Base-by-base conservation (phyloP, 2,888 invertebrate species). In the Galerucella nymphaeae region DNA sequence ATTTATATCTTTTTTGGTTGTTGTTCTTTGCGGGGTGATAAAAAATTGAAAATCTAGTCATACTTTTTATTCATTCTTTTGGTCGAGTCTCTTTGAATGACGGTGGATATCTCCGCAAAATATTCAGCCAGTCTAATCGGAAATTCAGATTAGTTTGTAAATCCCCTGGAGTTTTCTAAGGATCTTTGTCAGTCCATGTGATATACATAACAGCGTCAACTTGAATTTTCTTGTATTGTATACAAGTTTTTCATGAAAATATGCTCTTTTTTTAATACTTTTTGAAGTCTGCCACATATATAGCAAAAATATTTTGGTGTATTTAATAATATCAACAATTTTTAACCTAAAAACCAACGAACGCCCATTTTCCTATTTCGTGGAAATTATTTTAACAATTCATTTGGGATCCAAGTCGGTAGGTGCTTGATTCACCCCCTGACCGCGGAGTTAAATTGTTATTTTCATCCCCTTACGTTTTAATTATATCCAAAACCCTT, bases 361-460 rank as follows among this genome's bases (percentile, higher is more conserved):
- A 30, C 16, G 23, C n/a, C 41, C 18, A 42, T 55, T 55, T 30
- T 42, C n/a, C 16, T 41, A 16, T 45, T 42, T 11, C 16, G 23
- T 20, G 42, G 11, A 45, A 66, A 45, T 66, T 66, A 16, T 66
- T 66, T 66, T 20, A 42, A 45, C 38, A 16, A 61, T 62, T 61
- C 42, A 66, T 45, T 58, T 58, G 58, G n/a, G 11, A 59, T 57
- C 57, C 58, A 66, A 63, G 45, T 41, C 55, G 2, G 18, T 23
- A 57, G 55, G 20, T 63, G 45, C 16, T 63, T 70, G 63, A 70
- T 62, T 66, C 75, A 75, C 68, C 77, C 79, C 78, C 72, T 79
- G 79, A 80, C 80, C 80, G 74, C 80, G 78, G 74, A 73, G 77
- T 77, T 79, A 79, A 80, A 82, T 82, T 82, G 78, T 80, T 80